Evolutionary conservation across 2,797 vertebrate genomes (phyloP).

Genomic region (Rhynchonycteris naso): DNA sequence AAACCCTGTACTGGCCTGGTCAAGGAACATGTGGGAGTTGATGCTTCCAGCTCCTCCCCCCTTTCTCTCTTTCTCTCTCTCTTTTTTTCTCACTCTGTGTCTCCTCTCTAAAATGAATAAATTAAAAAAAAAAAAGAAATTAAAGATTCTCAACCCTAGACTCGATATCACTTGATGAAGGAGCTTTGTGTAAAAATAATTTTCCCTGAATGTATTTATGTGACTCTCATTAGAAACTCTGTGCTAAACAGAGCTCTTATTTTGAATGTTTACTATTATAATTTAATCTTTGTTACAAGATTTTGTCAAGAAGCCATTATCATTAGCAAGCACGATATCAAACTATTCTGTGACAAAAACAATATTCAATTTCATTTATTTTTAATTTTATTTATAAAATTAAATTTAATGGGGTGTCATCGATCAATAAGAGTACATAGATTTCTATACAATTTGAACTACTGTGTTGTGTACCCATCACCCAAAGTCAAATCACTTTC

Average conservation of each 20-base stretch:
- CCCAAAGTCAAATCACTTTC: too few relatives aligned
- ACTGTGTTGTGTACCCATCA: too few relatives aligned
- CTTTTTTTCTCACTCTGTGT: too few relatives aligned
- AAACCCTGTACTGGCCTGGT: too few relatives aligned
- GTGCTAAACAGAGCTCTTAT: background rate
- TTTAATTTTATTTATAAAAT: background rate
- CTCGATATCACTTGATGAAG: constrained; percentile 2
- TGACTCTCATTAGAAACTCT: background rate
- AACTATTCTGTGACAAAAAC: background rate
- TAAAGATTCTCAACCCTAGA: background rate
- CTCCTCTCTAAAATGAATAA: too few relatives aligned
- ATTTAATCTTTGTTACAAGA: constrained; percentile 36
- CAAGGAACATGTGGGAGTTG: too few relatives aligned
- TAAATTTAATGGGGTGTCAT: too few relatives aligned
- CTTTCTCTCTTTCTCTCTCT: too few relatives aligned
- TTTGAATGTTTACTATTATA: background rate
- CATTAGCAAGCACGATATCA: background rate
- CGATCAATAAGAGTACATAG: too few relatives aligned
- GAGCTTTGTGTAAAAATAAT: constrained; percentile 53
- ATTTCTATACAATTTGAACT: too few relatives aligned
- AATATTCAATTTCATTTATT: background rate
- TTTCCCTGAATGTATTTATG: background rate
- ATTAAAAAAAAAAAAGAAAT: too few relatives aligned
- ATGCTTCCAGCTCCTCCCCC: too few relatives aligned
- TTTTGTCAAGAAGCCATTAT: background rate